Evolutionary conservation across 2,113 vertebrate genomes (phyloP), one percentile per base, ranked within the genome.

Genomic region (Tychaedon coryphoeus): DNA sequence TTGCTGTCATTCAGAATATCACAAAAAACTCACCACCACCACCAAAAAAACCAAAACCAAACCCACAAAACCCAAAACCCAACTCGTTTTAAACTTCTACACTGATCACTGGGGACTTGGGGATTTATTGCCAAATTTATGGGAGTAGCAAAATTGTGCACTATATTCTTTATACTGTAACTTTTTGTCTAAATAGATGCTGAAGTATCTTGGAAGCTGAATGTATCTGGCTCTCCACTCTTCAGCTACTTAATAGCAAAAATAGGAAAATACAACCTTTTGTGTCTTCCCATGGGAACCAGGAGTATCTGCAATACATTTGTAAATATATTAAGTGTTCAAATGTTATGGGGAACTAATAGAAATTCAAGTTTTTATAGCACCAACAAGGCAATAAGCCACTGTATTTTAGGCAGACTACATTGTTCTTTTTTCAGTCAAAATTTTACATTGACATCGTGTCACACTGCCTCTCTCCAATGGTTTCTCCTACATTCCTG

Each of bases 401-500:
- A 1, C 25, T 66, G 9, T 33, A 9, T 56, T 93, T 94, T 57
- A 83, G 47, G 23, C 50, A 57, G 33, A 58, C 9, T 76, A 28
- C 28, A 38, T 33, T n/a, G 15, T 18, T 75, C 31, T 69, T 28
- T 62, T 93, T 93, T 93, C 54, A 58, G 51, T 88, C 34, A 70
- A 51, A 74, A 80, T 71, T 93, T 88, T 93, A 74, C 31, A 28
- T 31, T 80, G 61, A 51, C 24, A 16, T 80, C 8, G 31, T 77
- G 13, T 75, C 86, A 40, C 0, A 4, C 12, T 88, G 12, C 26
- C 19, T 86, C 31, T 88, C 20, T 88, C 34, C 71, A 71, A 0
- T 33, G 72, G 34, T 77, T 95, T 90, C 60, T 86, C 19, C 56
- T 56, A 54, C 66, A 94, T 91, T 94, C 69, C 69, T 93, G 83